Evolutionary conservation across 2,113 vertebrate species (phyloP).

Genomic region (Ictidomys tridecemlineatus): DNA sequence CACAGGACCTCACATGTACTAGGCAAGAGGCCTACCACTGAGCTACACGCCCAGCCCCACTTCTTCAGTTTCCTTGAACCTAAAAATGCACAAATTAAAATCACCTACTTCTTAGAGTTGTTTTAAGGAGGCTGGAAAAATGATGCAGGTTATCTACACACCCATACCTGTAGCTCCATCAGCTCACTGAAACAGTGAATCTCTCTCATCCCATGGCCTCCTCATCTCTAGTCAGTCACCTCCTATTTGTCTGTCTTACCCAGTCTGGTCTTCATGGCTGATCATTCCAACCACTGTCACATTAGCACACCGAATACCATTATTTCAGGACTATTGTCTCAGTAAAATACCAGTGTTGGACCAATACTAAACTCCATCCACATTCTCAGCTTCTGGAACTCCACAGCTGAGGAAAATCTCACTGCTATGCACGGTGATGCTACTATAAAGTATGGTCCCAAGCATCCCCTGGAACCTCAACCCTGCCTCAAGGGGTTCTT

Average conservation of each 20-base stretch:
- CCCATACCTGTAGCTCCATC: neutral
- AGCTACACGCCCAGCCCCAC: neutral
- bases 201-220: neutral
- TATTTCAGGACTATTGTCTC: neutral
- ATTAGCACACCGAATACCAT: neutral
- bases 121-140: neutral
- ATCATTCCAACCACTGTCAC: neutral
- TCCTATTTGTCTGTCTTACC: neutral
- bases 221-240: neutral
- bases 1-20: neutral
- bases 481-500: neutral
- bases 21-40: neutral
- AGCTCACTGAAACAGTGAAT: neutral
- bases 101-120: neutral
- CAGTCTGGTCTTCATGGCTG: neutral
- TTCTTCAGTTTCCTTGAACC: neutral
- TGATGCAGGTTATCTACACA: neutral
- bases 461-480: neutral
- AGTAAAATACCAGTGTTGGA: neutral
- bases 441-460: neutral
- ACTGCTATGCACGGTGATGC: neutral
- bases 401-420: neutral
- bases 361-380: neutral
- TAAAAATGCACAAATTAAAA: neutral
- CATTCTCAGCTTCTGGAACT: neutral